Evolutionary conservation across 2,113 vertebrate genomes (phyloP).

Genomic region (Felis chaus): DNA sequence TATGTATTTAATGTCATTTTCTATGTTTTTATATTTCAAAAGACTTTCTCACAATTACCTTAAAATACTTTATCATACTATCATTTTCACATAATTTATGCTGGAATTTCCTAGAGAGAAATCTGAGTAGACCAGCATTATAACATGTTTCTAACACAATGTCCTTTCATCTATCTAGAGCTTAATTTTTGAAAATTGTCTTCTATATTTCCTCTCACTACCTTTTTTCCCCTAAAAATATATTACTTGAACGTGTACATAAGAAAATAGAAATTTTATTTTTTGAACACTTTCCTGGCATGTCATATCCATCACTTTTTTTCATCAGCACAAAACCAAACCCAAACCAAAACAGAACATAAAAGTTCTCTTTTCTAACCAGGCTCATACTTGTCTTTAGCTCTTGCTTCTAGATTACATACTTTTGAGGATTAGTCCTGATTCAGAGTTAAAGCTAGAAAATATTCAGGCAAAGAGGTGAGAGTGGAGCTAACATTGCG

Average conservation of each 20-base stretch:
- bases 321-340: neutral
- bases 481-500: rapidly evolving
- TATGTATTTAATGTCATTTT: neutral
- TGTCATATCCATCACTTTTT: neutral
- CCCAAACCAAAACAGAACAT: neutral
- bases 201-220: neutral
- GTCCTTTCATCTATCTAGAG: neutral
- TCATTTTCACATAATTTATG: neutral
- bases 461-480: neutral
- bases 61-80: neutral
- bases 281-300: neutral
- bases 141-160: neutral
- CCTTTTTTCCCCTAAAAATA: neutral
- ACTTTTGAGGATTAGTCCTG: neutral
- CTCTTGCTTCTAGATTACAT: neutral
- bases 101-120: neutral
- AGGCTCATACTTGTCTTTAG: neutral
- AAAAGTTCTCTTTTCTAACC: neutral
- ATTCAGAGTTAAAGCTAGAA: neutral
- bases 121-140: neutral
- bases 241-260: neutral
- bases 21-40: neutral
- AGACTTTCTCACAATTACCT: neutral
- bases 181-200: neutral
- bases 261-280: neutral